phyloP scores from a whole-genome alignment of 2,113 vertebrate species.

The Cettia cetti region DNA sequence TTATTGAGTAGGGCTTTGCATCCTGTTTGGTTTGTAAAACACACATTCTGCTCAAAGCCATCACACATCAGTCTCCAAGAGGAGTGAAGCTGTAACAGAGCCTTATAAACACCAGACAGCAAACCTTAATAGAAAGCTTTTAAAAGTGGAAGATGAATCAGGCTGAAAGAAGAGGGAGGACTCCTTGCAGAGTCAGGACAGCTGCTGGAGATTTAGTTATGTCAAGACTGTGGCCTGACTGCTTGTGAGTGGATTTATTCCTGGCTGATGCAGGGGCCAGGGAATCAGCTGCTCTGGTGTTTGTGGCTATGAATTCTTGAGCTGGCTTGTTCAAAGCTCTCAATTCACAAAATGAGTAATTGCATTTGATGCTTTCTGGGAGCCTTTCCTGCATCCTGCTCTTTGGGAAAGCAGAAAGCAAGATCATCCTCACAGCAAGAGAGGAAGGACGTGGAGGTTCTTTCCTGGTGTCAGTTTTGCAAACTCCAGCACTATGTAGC shows the following conservation, averaged over 20 bases:
- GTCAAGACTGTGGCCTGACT: neutral
- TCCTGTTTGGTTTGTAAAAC: neutral
- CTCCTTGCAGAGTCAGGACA: neutral
- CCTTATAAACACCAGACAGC: neutral
- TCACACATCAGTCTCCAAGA: neutral
- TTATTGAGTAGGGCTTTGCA: neutral
- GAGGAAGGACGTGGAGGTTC: neutral
- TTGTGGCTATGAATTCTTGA: neutral
- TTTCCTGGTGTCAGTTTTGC: neutral
- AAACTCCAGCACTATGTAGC: accelerated
- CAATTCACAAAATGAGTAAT: neutral
- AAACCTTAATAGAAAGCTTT: neutral
- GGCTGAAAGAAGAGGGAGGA: neutral
- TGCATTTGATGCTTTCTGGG: neutral
- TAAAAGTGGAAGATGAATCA: neutral
- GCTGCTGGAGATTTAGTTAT: neutral
- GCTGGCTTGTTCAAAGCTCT: neutral
- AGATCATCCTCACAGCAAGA: neutral
- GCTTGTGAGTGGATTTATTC: neutral
- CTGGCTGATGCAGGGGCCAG: neutral
- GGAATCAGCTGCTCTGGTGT: neutral
- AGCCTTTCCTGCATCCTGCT: neutral
- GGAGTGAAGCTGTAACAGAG: neutral
- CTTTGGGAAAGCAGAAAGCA: neutral
- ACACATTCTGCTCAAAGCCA: neutral